These are phyloP conservation scores for Heliconius sara DNA, from an alignment of 2,888 invertebrate genomes.

Conservation along the genomic window DNA sequence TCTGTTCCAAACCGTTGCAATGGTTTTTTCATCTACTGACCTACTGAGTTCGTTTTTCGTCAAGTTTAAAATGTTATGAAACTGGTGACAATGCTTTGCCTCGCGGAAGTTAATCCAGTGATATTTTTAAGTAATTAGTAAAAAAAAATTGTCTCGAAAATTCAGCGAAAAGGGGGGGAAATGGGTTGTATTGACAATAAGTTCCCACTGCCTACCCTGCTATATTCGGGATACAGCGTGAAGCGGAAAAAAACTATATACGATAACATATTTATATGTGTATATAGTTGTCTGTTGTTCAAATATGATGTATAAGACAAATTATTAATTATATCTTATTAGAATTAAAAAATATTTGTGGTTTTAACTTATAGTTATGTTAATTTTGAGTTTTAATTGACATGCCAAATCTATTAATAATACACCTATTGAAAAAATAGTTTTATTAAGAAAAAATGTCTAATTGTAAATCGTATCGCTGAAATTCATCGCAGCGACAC, in stretches of 20 bases:
- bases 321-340: neutral
- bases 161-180: too few species aligned
- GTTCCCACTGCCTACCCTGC: too few species aligned
- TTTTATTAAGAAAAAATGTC: neutral
- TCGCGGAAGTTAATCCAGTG: neutral
- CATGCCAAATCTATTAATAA: neutral
- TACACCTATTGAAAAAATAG: neutral
- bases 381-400: neutral
- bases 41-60: conserved; percentile 2
- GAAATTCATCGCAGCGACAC: neutral
- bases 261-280: neutral
- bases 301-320: neutral
- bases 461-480: neutral
- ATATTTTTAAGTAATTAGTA: neutral
- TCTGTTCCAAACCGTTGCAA: neutral
- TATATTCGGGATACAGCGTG: too few species aligned
- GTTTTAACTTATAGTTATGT: neutral
- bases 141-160: neutral
- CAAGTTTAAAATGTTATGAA: conserved; percentile 19
- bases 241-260: neutral
- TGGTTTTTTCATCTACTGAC: conserved; percentile 16
- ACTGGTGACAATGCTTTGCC: conserved; percentile 2
- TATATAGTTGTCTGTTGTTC: neutral
- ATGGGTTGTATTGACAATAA: too few species aligned
- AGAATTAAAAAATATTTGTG: neutral